These are phyloP conservation scores for Enteromius paludinosus DNA, from an alignment of 2,797 vertebrate genomes.

Conservation along the genomic window DNA sequence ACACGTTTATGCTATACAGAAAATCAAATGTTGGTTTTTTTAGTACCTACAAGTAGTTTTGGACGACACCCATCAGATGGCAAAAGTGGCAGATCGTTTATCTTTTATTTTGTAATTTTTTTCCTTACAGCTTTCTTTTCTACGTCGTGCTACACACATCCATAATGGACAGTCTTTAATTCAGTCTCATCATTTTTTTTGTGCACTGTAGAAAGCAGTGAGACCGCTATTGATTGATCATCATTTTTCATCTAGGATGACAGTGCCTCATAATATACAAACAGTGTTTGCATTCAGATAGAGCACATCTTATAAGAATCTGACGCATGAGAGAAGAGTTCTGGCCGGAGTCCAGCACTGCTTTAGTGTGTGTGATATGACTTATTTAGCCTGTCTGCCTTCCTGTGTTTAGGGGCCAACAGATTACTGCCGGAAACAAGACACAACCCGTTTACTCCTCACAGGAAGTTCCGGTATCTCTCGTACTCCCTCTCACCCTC, in stretches of 20 bases:
- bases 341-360: constrained; percentile 14
- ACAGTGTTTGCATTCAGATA: not conserved
- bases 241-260: constrained; percentile 4
- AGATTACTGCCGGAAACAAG: constrained; percentile 69
- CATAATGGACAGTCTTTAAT: not conserved
- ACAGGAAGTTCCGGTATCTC: constrained; percentile 71
- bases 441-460: constrained; percentile 66
- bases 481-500: not conserved
- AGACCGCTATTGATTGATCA: not conserved
- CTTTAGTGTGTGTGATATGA: constrained; percentile 39
- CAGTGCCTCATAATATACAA: not conserved
- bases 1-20: no score
- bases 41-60: not conserved
- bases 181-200: not conserved
- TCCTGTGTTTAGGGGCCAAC: constrained; percentile 79
- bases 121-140: not conserved
- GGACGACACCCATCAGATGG: not conserved
- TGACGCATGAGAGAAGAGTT: constrained; percentile 11
- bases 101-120: not conserved
- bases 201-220: not conserved
- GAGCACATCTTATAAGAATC: not conserved
- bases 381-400: constrained; percentile 78
- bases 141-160: not conserved
- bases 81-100: not conserved
- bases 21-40: no score